These are phyloP conservation scores for Helogale parvula DNA, from an alignment of 2,113 vertebrate species.

Conservation along the genomic window DNA sequence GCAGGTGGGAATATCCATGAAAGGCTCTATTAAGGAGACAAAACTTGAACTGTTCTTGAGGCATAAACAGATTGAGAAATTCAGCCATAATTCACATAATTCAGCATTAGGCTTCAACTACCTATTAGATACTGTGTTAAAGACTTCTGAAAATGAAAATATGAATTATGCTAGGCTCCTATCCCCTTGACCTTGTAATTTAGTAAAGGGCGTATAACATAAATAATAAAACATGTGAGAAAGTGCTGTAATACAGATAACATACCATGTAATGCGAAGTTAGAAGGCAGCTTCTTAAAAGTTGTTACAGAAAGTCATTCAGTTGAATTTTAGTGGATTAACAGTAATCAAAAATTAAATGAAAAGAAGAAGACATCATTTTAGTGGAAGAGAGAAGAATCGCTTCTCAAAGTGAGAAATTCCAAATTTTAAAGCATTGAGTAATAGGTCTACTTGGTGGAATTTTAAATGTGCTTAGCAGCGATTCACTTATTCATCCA, in stretches of 20 bases:
- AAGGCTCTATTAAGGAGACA: background rate
- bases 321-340: background rate
- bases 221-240: constrained; percentile 20
- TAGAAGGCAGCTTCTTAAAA: background rate
- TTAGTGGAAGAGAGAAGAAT: background rate
- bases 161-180: constrained; percentile 13
- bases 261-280: background rate
- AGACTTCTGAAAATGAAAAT: constrained; percentile 29
- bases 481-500: background rate
- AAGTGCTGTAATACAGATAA: background rate
- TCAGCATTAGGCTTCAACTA: background rate
- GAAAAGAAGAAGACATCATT: background rate
- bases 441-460: background rate
- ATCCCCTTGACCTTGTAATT: constrained; percentile 22
- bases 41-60: constrained; percentile 3
- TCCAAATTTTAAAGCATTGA: background rate
- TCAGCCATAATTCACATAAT: background rate
- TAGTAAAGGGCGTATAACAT: background rate
- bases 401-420: background rate
- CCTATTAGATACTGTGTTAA: background rate
- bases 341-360: background rate
- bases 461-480: background rate
- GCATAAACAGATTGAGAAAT: background rate
- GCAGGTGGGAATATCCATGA: background rate
- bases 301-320: background rate